These are phyloP conservation scores for Sericinus montela DNA, from an alignment of 2,888 invertebrate species.

Conservation along the genomic window DNA sequence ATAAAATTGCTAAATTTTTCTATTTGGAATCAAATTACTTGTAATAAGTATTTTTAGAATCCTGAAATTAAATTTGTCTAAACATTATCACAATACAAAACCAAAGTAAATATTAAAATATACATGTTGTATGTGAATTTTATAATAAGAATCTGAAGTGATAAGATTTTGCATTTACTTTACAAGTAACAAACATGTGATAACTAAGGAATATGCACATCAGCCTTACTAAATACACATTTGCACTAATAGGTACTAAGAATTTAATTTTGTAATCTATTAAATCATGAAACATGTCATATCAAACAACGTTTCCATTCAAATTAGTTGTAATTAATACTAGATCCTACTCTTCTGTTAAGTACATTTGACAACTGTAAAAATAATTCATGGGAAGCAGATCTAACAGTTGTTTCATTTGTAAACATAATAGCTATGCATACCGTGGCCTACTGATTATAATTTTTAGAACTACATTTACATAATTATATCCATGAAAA, in stretches of 20 bases:
- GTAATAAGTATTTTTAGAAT: conserved; percentile 4
- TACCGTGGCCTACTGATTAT: conserved; percentile 24
- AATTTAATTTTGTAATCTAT: conserved; percentile 16
- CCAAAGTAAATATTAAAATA: conserved; percentile 9
- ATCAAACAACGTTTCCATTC: conserved; percentile 32
- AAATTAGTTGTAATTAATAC: conserved; percentile 26
- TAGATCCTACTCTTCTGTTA: conserved; percentile 12
- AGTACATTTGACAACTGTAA: conserved; percentile 4
- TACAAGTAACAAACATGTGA: conserved; percentile 23
- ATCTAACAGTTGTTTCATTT: conserved; percentile 1
- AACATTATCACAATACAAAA: conserved; percentile 7
- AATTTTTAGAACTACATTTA: conserved; percentile 26
- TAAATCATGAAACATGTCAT: conserved; percentile 31
- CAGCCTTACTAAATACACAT: conserved; percentile 13
- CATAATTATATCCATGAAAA: conserved; percentile 29
- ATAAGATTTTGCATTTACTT: conserved; percentile 16
- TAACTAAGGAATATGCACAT: conserved; percentile 3
- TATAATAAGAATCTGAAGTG: conserved; percentile 13
- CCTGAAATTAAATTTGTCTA: conserved; percentile 3
- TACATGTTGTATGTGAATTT: neutral
- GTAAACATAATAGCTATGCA: conserved; percentile 1
- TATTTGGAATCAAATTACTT: conserved; percentile 9
- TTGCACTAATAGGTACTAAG: conserved; percentile 11
- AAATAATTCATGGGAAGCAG: neutral
- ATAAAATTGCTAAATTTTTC: conserved; percentile 16